phyloP scores from a whole-genome alignment of 2,888 invertebrate genomes.

The Drosophila greeni region DNA sequence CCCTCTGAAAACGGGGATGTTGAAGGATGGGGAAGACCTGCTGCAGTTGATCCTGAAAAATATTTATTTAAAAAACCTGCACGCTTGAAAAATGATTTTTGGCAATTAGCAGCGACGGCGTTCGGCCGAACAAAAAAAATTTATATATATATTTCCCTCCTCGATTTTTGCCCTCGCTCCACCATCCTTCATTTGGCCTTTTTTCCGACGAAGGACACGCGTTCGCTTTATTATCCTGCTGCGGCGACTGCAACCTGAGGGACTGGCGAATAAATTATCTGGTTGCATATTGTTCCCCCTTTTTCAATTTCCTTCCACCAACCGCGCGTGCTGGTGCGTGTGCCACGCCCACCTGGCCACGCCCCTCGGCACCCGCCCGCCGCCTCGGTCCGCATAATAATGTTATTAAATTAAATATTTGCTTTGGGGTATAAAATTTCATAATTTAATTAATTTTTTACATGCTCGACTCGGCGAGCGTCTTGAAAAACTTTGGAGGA shows the following conservation, averaged over 20 bases:
- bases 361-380: conserved; percentile 6
- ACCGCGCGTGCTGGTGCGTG: conserved; percentile 42
- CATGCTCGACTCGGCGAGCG: conserved; percentile 40
- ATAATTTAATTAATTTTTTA: conserved; percentile 72
- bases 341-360: conserved; percentile 37
- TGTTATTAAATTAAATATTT: conserved; percentile 74
- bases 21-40: conserved; percentile 23
- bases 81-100: conserved; percentile 71
- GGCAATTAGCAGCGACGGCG: conserved; percentile 66
- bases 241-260: conserved; percentile 60
- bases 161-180: neutral
- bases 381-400: conserved; percentile 64
- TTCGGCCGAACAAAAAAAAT: conserved; percentile 12
- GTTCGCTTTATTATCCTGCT: conserved; percentile 64
- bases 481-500: conserved; percentile 34
- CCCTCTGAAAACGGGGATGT: neutral
- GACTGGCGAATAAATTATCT: conserved; percentile 42
- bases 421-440: conserved; percentile 71
- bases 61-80: conserved; percentile 38
- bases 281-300: conserved; percentile 35
- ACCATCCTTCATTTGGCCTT: conserved; percentile 9
- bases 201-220: conserved; percentile 51
- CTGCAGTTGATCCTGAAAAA: conserved; percentile 22
- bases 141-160: neutral
- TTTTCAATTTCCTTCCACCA: conserved; percentile 13